Conservation (phyloP, 2,888 invertebrate genomes). For the Pherbina coryleti region DNA sequence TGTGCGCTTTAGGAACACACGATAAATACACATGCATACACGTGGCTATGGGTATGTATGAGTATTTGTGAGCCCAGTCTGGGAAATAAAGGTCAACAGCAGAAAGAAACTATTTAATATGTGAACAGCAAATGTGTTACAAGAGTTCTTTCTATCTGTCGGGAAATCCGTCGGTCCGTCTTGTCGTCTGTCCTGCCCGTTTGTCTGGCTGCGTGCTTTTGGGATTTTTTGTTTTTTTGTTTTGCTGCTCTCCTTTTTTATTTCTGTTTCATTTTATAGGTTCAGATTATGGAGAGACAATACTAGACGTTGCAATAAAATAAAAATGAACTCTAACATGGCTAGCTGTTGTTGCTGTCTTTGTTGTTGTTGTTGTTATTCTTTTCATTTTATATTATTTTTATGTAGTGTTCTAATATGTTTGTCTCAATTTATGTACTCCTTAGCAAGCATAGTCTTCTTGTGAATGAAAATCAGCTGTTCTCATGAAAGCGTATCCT, state of each 20-base stretch:
- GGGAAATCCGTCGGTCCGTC: conserved; percentile 34
- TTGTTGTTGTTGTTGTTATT: not conserved
- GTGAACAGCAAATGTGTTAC: conserved; percentile 43
- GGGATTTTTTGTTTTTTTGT: conserved; percentile 39
- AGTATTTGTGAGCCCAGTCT: conserved; percentile 20
- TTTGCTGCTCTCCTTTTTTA: conserved; percentile 44
- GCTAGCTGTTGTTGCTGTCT: conserved; percentile 1
- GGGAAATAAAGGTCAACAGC: conserved; percentile 64
- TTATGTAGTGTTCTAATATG: conserved; percentile 23
- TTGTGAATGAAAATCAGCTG: conserved; percentile 47
- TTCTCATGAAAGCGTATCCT: conserved; percentile 13
- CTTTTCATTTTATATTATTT: conserved; percentile 6
- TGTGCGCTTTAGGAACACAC: not conserved
- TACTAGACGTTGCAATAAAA: conserved; percentile 51
- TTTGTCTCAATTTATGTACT: conserved; percentile 12
- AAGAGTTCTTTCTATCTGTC: conserved; percentile 47
- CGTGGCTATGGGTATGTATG: conserved; percentile 5
- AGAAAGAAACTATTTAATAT: conserved; percentile 60
- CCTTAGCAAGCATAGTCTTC: not conserved
- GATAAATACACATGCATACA: conserved; percentile 11
- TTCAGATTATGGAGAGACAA: conserved; percentile 47
- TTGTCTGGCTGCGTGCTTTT: conserved; percentile 41
- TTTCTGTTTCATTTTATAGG: conserved; percentile 45
- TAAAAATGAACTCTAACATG: conserved; percentile 46
- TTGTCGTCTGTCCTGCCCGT: conserved; percentile 38